Percentiles rank a stretch among this genome's conserved stretches.
These are phyloP conservation scores for Bufo gargarizans DNA, from an alignment of 2,113 vertebrate species.

Conservation along the genomic window DNA sequence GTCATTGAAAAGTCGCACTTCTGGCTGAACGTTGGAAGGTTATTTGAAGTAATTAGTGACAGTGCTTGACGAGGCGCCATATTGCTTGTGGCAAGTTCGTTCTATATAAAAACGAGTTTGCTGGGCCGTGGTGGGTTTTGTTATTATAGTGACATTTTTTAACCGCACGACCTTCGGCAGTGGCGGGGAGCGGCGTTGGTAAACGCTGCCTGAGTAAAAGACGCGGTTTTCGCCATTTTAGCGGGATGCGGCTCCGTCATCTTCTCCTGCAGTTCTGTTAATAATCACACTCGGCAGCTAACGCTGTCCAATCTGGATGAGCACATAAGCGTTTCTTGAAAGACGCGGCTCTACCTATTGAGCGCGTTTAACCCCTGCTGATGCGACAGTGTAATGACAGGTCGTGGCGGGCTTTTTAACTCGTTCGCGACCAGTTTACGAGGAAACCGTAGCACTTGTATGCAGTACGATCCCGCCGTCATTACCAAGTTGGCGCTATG, in stretches of 20 bases:
- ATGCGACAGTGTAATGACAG: no score
- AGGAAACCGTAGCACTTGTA: no score
- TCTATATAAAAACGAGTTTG: background rate
- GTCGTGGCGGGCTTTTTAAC: background rate
- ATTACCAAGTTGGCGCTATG: no score
- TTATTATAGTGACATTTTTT: background rate
- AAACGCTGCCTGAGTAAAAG: background rate
- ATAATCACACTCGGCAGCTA: no score
- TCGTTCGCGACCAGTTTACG: no score
- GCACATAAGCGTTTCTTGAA: no score
- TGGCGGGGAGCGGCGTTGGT: background rate
- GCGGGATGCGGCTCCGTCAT: background rate
- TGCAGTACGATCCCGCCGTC: no score
- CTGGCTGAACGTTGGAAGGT: background rate
- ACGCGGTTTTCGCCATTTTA: background rate
- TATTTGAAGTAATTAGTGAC: background rate
- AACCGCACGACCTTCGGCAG: background rate
- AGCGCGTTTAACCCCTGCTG: background rate
- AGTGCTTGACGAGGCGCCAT: background rate
- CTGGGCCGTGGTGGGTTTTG: background rate
- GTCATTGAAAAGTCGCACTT: background rate
- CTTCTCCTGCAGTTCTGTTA: background rate
- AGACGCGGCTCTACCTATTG: no score
- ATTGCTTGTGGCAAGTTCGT: slow-evolving; percentile 12
- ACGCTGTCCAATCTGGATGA: no score